Evolutionary conservation across 2,888 invertebrate species (phyloP), one percentile per base, ranked within the genome.

Genomic region (Agriopis leucophaearia): DNA sequence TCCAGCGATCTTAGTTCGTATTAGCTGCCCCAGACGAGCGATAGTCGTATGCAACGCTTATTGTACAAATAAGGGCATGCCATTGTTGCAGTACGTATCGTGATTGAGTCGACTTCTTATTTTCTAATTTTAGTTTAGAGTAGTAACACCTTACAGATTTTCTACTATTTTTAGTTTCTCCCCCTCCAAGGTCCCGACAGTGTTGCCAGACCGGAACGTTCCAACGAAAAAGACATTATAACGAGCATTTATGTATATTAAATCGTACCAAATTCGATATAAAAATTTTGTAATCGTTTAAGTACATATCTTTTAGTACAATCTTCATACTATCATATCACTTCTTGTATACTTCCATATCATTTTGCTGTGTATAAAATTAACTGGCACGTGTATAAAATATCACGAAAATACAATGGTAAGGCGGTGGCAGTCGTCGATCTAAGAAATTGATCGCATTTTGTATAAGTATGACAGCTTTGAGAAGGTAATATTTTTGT

Each of bases 1-100:
- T 5, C 10, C 44, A 64, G 48, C 57, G 54, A 61, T 35, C 76
- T 86, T 89, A 89, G 89, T 88, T 88, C 85, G 78, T 80, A 78
- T 78, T 88, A 91, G 90, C 87, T 84, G 75, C 69, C 47, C 52
- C 55, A 70, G 77, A 80, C 78, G 80, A 81, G 87, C 92, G 92
- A 92, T 88, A 81, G 77, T 86, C 90, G 94, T 94, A 94, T 94
- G 93, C 94, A 94, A 94, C 94, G 92, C 94, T 94, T 94, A 94
- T 94, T 94, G 90, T 91, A 90, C 89, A 81, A 88, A 94, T 93
- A 93, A 91, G 93, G 91, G 90, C 87, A 84, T 87, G 88, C 89
- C 90, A 85, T 89, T 86, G 93, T 93, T 94, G 94, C 93, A 94
- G 91, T 94, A 94, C 94, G 88, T 86, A 87, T 92, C 92, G 93